These are phyloP conservation scores for Gadus macrocephalus DNA, from an alignment of 2,113 vertebrate species.

Conservation along the genomic window DNA sequence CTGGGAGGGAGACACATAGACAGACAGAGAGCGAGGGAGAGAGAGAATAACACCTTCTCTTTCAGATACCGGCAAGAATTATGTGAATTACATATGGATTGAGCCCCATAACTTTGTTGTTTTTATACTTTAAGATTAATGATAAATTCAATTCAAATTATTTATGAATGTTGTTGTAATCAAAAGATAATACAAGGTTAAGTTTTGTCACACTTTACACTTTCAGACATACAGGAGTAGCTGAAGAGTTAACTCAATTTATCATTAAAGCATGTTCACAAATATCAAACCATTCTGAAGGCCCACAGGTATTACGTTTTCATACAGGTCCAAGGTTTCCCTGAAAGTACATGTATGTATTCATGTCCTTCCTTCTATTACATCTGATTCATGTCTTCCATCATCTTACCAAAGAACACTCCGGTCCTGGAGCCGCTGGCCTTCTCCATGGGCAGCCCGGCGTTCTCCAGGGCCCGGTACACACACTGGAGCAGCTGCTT, in stretches of 20 bases:
- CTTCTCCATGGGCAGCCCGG: constrained; percentile 76
- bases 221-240: no score
- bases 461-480: constrained; percentile 78
- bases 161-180: no score
- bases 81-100: no score
- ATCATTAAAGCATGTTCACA: no score
- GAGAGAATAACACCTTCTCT: background rate
- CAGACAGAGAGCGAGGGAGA: background rate
- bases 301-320: background rate
- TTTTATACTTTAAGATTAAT: no score
- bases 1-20: constrained; percentile 54
- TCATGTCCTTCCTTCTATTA: background rate
- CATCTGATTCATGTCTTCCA: background rate
- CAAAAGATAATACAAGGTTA: no score
- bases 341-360: background rate
- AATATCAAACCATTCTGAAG: background rate
- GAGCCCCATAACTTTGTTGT: no score
- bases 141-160: no score
- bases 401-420: constrained; percentile 74
- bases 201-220: no score
- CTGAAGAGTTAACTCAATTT: no score
- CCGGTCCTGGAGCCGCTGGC: constrained; percentile 77
- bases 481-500: constrained; percentile 80
- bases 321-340: background rate
- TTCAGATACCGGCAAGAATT: no score